These are phyloP conservation scores for Patella caerulea DNA, from an alignment of 2,888 invertebrate species.

Conservation along the genomic window DNA sequence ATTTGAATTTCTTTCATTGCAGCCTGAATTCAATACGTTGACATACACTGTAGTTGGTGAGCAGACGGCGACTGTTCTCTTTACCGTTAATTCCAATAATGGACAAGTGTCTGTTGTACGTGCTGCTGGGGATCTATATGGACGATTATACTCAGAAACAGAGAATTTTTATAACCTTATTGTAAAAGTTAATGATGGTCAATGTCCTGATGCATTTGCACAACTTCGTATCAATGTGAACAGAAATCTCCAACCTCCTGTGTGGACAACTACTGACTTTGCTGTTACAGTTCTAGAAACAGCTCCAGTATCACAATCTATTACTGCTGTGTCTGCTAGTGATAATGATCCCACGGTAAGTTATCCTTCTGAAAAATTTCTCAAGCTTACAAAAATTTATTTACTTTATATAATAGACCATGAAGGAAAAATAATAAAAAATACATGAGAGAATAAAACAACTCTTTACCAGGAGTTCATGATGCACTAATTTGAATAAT, in stretches of 20 bases:
- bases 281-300: background rate
- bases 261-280: background rate
- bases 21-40: slow-evolving; percentile 47
- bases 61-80: slow-evolving; percentile 42
- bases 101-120: slow-evolving; percentile 56
- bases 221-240: background rate
- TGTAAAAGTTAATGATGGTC: background rate
- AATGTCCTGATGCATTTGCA: background rate
- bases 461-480: no score
- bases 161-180: background rate
- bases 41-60: slow-evolving; percentile 45
- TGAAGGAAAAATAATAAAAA: no score
- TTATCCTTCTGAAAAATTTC: background rate
- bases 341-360: background rate
- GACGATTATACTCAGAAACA: background rate
- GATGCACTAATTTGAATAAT: no score
- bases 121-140: slow-evolving; percentile 43
- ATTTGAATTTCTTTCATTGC: slow-evolving; percentile 11
- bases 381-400: no score
- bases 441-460: no score
- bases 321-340: background rate
- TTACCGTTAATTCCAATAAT: slow-evolving; percentile 58
- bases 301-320: background rate
- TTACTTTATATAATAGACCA: no score
- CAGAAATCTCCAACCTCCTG: background rate